Evolutionary conservation across 2,113 vertebrate species (phyloP).

Genomic region (Peromyscus maniculatus): DNA sequence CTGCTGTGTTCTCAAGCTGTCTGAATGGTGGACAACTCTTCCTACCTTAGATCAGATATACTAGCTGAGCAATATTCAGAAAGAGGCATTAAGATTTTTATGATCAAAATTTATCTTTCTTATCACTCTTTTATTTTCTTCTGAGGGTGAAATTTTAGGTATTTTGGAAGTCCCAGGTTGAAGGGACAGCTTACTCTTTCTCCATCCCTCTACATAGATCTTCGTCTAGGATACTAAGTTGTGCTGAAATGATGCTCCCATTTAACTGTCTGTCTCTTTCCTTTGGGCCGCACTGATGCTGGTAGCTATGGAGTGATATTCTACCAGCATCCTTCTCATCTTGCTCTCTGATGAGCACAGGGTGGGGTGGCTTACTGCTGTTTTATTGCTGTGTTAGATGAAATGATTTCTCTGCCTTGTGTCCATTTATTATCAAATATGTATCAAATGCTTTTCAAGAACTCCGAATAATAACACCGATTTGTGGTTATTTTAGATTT

Average conservation of each 20-base stretch:
- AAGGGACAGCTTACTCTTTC: background rate
- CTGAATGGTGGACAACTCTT: fast-evolving
- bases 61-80: background rate
- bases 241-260: background rate
- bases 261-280: conserved; percentile 52
- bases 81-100: background rate
- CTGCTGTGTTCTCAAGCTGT: background rate
- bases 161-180: background rate
- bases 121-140: background rate
- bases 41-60: background rate
- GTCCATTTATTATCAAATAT: conserved; percentile 63
- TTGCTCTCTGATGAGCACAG: conserved; percentile 30
- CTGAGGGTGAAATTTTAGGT: background rate
- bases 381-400: conserved; percentile 40
- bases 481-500: conserved; percentile 74
- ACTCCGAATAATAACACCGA: conserved; percentile 59
- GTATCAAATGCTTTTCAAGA: conserved; percentile 50
- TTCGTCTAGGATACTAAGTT: background rate
- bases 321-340: background rate
- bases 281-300: background rate
- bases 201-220: background rate
- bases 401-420: conserved; percentile 46
- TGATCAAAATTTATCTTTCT: background rate
- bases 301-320: background rate
- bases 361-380: background rate